phyloP scores from a whole-genome alignment of 2,797 vertebrate genomes.

The Microhierax caerulescens region DNA sequence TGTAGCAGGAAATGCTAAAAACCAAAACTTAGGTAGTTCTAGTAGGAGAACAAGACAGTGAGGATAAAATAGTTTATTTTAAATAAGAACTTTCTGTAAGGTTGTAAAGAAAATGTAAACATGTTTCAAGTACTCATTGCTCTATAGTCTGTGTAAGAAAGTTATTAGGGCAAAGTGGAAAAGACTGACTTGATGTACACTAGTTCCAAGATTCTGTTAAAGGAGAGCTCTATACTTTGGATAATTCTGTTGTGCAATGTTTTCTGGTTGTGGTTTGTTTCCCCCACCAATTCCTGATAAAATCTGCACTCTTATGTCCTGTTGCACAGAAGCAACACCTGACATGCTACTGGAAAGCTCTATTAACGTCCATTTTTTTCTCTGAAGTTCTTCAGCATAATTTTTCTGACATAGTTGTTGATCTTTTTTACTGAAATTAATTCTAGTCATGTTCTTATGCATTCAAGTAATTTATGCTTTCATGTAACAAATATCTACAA shows the following conservation, averaged over 20 bases:
- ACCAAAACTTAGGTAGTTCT: not conserved
- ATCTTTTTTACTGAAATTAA: not conserved
- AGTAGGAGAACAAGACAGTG: not conserved
- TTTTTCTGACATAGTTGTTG: not conserved
- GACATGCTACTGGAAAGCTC: not conserved
- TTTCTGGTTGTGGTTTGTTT: not conserved
- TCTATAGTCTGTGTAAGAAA: not conserved
- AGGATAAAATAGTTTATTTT: not conserved
- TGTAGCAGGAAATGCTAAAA: not conserved
- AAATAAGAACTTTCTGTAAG: not conserved
- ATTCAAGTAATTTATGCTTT: not conserved
- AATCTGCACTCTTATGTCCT: not conserved
- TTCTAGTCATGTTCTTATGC: not conserved
- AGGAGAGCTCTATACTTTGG: not conserved
- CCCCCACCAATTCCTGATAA: not conserved
- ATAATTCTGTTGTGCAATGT: not conserved
- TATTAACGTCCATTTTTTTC: not conserved
- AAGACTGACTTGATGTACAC: not conserved
- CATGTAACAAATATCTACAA: not conserved
- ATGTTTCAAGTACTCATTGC: not conserved
- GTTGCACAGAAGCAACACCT: not conserved
- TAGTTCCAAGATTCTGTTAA: not conserved
- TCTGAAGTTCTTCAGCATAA: not conserved
- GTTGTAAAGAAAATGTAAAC: not conserved
- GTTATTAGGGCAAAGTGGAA: not conserved